Base-by-base conservation (phyloP, 1,140 invertebrate genomes). In the Drosophila lacteicornis region DNA sequence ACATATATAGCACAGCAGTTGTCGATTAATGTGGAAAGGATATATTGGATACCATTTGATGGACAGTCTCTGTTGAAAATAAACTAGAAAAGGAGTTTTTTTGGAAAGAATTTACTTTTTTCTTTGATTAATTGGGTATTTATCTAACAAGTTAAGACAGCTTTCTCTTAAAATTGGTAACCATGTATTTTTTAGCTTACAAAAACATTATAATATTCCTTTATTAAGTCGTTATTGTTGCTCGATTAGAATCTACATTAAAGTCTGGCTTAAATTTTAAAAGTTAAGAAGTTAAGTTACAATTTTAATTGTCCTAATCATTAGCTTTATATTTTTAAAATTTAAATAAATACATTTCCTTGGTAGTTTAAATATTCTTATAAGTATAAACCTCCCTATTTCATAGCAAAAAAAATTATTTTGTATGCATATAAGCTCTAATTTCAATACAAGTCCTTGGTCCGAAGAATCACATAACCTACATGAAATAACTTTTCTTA, bases 1-100 rank as follows among this genome's bases (percentile, higher is more conserved):
- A 73, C 27, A 73, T n/a, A 73, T 38, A 73, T n/a, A n/a, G 46
- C 19, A 42, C 45, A 17, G 4, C 51, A 58, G 68, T 58, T 70
- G 66, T 40, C 11, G 13, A 33, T 33, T 17, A 19, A 33, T 33
- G 5, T 9, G 9, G 11, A 6, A 36, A 13, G 15, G 25, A 30
- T 55, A 68, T 33, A 9, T 38, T 69, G 6, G 19, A 7, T 7
- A 27, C n/a, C 5, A 47, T 42, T 40, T 51, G 13, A 55, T 38
- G 4, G 33, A 25, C 36, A 46, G 56, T 17, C 15, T 27, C 1
- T 25, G 25, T 9, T 0, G 17, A 19, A 13, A 27, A 11, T 53
- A 36, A 36, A 17, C 22, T 51, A 8, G 33, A 19, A 55, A 4
- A 62, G 4, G 7, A 30, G 13, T 17, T 2, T 11, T 19, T 12